Base-by-base conservation (phyloP, 1,140 invertebrate species). In the Diabrotica undecimpunctata region DNA sequence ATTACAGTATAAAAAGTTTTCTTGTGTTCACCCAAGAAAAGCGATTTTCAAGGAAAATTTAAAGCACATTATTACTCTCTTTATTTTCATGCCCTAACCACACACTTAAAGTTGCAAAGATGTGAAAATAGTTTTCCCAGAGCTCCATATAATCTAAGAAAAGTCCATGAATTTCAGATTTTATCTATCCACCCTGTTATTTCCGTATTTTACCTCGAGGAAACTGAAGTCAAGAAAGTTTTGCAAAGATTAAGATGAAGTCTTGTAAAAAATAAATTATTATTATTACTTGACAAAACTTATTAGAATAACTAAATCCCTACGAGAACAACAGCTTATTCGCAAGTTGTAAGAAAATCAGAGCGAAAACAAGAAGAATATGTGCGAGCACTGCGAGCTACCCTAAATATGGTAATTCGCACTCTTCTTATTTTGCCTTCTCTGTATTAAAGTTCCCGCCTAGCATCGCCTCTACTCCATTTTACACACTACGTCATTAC, bases 341-440 rank as follows among this genome's bases (percentile, higher is more conserved):
- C 41, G 41, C 41, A 46, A 46, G 41, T 46, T 46, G 41, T 46
- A 46, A 46, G 41, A 46, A 46, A 46, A 46, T 46, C 41, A 46
- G 41, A 46, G 41, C 41, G 41, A 46, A 46, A 46, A 46, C 41
- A 46, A 46, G 41, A 46, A 46, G 41, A 46, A 46, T 46, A 46
- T 46, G 41, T 46, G 41, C 41, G 41, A 46, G 41, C 41, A n/a
- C 41, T 46, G 41, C 8, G n/a, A 46, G 41, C 41, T 46, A 46
- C 41, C 41, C 41, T 46, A 46, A 46, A 46, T n/a, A 46, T 46
- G 41, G 41, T 46, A 46, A 46, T 46, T 46, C 41, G 41, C 41
- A n/a, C 5, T 46, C 41, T 6, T 46, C 41, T 46, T 46, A 46
- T 46, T 46, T 46, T 46, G 41, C 5, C 41, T 46, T 46, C 41